Evolutionary conservation across 1,140 invertebrate genomes (phyloP).

Genomic region (Nephotettix cincticeps): DNA sequence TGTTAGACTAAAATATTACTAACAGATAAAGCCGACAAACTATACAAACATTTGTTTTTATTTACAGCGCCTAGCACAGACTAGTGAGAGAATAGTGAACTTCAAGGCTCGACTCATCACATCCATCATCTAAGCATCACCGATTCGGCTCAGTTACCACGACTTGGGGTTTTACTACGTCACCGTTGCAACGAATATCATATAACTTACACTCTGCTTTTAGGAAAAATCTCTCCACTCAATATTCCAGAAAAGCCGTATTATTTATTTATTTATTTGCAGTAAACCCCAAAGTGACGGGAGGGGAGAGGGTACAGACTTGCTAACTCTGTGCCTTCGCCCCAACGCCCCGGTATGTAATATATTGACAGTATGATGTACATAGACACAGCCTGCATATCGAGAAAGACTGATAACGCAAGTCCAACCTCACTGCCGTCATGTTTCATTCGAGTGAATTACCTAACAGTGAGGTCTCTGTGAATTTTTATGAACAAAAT

Average conservation of each 20-base stretch:
- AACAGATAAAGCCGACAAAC: no score
- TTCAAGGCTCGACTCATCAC: constrained; percentile 87
- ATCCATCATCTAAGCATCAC: constrained; percentile 69
- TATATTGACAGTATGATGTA: not conserved
- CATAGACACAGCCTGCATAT: not conserved
- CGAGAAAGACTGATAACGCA: not conserved
- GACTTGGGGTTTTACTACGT: not conserved
- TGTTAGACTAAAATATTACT: no score
- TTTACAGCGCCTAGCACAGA: constrained; percentile 75
- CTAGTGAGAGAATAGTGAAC: constrained; percentile 85
- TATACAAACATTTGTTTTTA: no score
- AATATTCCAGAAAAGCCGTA: not conserved
- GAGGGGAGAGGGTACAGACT: constrained; percentile 16
- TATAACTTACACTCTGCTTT: no score
- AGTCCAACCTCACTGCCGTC: not conserved
- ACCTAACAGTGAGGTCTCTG: no score
- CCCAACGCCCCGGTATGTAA: not conserved
- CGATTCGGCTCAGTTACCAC: not conserved
- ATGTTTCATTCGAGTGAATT: no score
- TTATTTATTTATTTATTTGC: constrained; percentile 12
- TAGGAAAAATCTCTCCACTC: not conserved
- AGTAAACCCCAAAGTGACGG: not conserved
- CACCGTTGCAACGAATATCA: not conserved
- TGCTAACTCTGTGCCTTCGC: not conserved
- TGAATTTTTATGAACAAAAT: no score